Evolutionary conservation across 2,888 invertebrate genomes (phyloP), one percentile per base, ranked within the genome.

Genomic region (Allacma fusca): DNA sequence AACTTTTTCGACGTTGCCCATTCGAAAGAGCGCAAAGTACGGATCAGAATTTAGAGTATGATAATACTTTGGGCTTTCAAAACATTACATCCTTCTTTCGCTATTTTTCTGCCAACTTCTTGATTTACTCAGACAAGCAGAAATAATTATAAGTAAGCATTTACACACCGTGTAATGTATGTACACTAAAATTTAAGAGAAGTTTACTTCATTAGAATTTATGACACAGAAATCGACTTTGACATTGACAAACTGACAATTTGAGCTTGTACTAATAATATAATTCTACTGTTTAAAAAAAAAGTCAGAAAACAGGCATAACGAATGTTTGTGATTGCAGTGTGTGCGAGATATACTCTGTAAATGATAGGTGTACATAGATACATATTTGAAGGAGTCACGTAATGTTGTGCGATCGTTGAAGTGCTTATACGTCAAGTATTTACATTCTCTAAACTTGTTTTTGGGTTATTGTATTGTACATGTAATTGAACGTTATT

Each of bases 241-340:
- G 50, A 50, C 50, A 50, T 50, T 50, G 50, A 50, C 50, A 50
- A 68, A 68, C 29, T 68, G 68, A 68, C 68, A 68, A 68, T 28
- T 65, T 68, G 68, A 68, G 68, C 68, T 68, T 68, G 67, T 28
- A 67, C n/a, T 67, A 24, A 67, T 29, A 1, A 67, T 67, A 28
- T 28, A 28, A 67, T 28, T 28, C 5, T 24, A 28, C 24, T 64
- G 4, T 23, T 2, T 64, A 64, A 34, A 34, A 9, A 34, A 34
- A 34, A 34, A 34, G 34, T 34, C 34, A 34, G 34, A 9, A 34
- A 34, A 34, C 5, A 34, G 4, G 34, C 5, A 34, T 34, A 9
- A 34, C 34, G 9, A 9, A 4, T 34, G 34, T 34, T 24, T 23
- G 23, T 1, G 7, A n/a, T 64, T 16, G 16, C n/a, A n/a, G n/a